phyloP scores from a whole-genome alignment of 2,113 vertebrate species.

The Paracanthobrama guichenoti region DNA sequence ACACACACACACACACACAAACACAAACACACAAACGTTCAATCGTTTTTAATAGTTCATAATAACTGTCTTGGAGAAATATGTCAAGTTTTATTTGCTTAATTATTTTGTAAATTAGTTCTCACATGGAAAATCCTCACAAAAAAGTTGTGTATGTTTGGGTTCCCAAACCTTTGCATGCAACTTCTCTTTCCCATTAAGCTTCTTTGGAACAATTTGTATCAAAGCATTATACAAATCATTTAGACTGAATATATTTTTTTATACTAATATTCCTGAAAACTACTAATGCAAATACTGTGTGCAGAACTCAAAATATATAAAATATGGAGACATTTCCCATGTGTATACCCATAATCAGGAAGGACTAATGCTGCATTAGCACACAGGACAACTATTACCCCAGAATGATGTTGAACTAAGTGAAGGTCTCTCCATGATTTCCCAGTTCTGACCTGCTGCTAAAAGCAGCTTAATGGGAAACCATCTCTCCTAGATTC shows the following conservation, averaged over 20 bases:
- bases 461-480: constrained; percentile 41
- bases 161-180: too few relatives aligned
- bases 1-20: too few relatives aligned
- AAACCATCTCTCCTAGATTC: constrained; percentile 20
- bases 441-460: constrained; percentile 21
- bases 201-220: not conserved
- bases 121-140: too few relatives aligned
- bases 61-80: too few relatives aligned
- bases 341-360: not conserved
- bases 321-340: constrained; percentile 18
- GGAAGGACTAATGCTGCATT: constrained; percentile 30
- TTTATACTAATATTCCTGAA: not conserved
- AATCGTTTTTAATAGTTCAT: too few relatives aligned
- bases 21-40: too few relatives aligned
- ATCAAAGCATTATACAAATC: not conserved
- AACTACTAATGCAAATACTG: not conserved
- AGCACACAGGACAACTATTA: constrained; percentile 23
- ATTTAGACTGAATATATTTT: not conserved
- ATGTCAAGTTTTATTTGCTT: too few relatives aligned
- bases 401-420: constrained; percentile 23
- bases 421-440: constrained; percentile 22
- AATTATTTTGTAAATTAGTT: too few relatives aligned
- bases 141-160: not conserved
- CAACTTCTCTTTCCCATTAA: not conserved
- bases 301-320: not conserved